phyloP scores from a whole-genome alignment of 37 sponge, comb jelly and placozoan genomes.

The Tethya wilhelma region DNA sequence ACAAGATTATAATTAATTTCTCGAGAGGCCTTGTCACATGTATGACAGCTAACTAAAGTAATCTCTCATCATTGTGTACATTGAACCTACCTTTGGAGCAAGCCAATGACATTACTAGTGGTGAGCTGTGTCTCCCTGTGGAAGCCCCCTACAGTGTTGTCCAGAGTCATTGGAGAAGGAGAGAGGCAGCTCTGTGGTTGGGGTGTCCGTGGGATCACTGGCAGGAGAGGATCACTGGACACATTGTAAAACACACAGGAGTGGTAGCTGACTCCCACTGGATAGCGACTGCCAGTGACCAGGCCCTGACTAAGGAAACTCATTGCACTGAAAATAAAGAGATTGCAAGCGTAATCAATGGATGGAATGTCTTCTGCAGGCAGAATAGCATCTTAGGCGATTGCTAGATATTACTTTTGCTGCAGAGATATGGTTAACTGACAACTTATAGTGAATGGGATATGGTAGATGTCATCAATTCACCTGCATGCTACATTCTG shows the following conservation, averaged over 20 bases:
- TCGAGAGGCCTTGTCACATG: too few relatives aligned
- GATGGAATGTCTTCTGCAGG: too few relatives aligned
- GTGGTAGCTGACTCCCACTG: constrained; percentile 38
- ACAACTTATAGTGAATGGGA: too few relatives aligned
- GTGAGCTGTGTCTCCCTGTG: constrained; percentile 17
- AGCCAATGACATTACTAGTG: constrained; percentile 40
- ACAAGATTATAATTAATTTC: not conserved
- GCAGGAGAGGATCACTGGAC: not conserved
- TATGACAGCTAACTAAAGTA: too few relatives aligned
- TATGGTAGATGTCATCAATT: too few relatives aligned
- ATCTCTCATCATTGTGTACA: too few relatives aligned
- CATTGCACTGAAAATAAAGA: constrained; percentile 25
- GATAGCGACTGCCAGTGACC: not conserved
- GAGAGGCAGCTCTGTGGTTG: constrained; percentile 11
- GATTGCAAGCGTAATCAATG: not conserved
- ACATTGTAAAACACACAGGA: constrained; percentile 25
- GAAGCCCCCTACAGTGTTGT: constrained; percentile 44
- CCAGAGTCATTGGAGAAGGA: not conserved
- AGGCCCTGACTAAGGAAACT: constrained; percentile 25
- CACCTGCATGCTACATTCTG: too few relatives aligned
- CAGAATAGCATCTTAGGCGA: too few relatives aligned
- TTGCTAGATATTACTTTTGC: too few relatives aligned
- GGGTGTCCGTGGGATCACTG: constrained; percentile 17
- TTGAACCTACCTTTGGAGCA: constrained; percentile 9
- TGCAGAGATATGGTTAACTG: too few relatives aligned